These are phyloP conservation scores for Abrostola triplasia DNA, from an alignment of 2,888 invertebrate genomes.

Conservation along the genomic window DNA sequence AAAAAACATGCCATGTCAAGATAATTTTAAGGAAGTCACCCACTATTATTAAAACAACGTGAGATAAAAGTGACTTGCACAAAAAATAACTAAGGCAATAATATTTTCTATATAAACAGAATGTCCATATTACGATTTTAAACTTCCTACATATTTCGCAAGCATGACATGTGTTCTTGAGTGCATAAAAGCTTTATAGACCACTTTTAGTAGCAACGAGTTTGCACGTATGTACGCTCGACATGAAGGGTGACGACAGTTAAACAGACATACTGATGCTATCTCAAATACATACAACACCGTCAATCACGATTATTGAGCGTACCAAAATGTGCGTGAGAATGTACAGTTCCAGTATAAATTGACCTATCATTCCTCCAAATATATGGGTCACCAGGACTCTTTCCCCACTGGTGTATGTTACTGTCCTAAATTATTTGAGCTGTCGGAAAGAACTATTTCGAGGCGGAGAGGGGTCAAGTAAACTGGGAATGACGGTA, in stretches of 20 bases:
- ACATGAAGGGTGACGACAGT: conserved; percentile 72
- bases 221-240: conserved; percentile 9
- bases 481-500: background rate
- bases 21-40: no score
- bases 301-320: conserved; percentile 68
- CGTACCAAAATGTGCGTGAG: conserved; percentile 56
- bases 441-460: conserved; percentile 29
- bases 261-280: conserved; percentile 64
- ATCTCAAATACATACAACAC: conserved; percentile 63
- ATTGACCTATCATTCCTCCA: conserved; percentile 27
- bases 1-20: no score
- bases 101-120: background rate
- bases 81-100: no score
- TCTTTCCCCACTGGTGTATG: conserved; percentile 49
- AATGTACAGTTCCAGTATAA: conserved; percentile 51
- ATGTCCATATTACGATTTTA: conserved; percentile 10
- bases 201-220: conserved; percentile 21
- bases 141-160: conserved; percentile 34
- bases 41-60: no score
- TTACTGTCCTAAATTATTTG: conserved; percentile 37
- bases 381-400: conserved; percentile 40
- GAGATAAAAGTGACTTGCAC: no score
- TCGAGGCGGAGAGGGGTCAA: conserved; percentile 6
- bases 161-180: conserved; percentile 13
- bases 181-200: conserved; percentile 36